Evolutionary conservation across 2,888 invertebrate genomes (phyloP).

Genomic region (Nymphalis urticae): DNA sequence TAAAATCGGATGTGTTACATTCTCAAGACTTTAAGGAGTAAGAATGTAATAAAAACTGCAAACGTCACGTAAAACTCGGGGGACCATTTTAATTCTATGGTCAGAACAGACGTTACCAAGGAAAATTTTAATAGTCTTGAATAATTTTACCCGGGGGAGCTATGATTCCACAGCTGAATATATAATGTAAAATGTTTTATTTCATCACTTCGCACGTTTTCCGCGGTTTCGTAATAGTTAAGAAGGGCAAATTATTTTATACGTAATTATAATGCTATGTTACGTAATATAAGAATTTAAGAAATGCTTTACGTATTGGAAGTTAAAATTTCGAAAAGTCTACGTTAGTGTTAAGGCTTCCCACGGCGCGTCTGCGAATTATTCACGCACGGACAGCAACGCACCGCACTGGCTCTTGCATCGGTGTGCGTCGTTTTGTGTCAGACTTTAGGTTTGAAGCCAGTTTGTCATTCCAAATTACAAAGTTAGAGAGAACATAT

Average conservation of each 20-base stretch:
- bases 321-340: too few relatives aligned
- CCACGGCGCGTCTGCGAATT: too few relatives aligned
- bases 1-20: conserved; percentile 13
- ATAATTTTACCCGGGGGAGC: conserved; percentile 31
- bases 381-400: too few relatives aligned
- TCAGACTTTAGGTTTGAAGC: too few relatives aligned
- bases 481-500: too few relatives aligned
- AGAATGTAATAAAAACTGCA: conserved; percentile 27
- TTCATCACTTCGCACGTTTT: conserved; percentile 10
- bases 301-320: too few relatives aligned
- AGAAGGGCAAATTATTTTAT: not conserved
- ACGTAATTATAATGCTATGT: not conserved
- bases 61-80: conserved; percentile 31
- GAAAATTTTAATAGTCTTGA: conserved; percentile 34
- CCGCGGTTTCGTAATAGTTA: conserved; percentile 11
- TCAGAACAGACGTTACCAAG: conserved; percentile 24
- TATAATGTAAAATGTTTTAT: conserved; percentile 18
- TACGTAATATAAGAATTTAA: too few relatives aligned
- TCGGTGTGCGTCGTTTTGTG: too few relatives aligned
- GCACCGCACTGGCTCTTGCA: too few relatives aligned
- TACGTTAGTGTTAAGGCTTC: too few relatives aligned
- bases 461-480: too few relatives aligned
- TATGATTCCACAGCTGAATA: conserved; percentile 8
- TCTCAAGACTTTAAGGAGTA: conserved; percentile 18
- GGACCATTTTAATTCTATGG: conserved; percentile 35